Evolutionary conservation across 2,797 vertebrate species (phyloP), one percentile per base, ranked within the genome.

Genomic region (Semotilus atromaculatus): DNA sequence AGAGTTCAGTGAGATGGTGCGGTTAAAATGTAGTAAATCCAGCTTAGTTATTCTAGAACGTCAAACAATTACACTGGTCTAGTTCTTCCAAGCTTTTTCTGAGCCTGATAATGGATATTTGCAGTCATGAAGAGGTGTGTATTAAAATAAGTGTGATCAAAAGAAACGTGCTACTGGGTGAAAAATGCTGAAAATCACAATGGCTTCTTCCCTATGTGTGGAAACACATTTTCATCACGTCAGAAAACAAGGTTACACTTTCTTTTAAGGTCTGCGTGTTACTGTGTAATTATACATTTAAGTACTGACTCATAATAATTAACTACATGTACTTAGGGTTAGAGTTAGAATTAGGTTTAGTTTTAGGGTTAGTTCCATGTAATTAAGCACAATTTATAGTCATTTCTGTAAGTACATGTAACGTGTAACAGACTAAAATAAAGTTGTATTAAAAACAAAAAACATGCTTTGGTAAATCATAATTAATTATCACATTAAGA

Each of bases 11-110:
- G 53, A 40, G 74, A 77, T 8, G 14, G 23, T 38, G 74, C 5
- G 74, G 31, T 76, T 76, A 9, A 60, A 76, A 60, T 19, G 55
- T 3, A 60, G 75, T 62, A 43, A 77, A 62, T 77, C 55, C 36
- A 62, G n/a, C 55, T 60, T 60, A 77, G 53, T 19, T 77, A 60
- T 40, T 77, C 55, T 43, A 62, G 55, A 62, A 62, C 1, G 4
- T 62, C 75, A 77, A 77, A 77, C 55, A 43, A 6, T 16, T 53
- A 75, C 73, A 75, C 21, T 36, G 73, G 19, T 29, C 73, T 34
- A 14, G 29, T 74, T 53, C 21, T 51, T 51, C 29, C 16, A 5
- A 21, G n/a, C 23, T 48, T 10, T 55, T 21, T n/a, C 48, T 34
- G 21, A 36, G 51, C 8, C 53, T 60, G 36, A 60, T 26, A 14